A percentile compares a stretch with the other conserved stretches of the same genome.
Conservation (phyloP, 1,140 invertebrate genomes). For the Batillaria attramentaria region DNA sequence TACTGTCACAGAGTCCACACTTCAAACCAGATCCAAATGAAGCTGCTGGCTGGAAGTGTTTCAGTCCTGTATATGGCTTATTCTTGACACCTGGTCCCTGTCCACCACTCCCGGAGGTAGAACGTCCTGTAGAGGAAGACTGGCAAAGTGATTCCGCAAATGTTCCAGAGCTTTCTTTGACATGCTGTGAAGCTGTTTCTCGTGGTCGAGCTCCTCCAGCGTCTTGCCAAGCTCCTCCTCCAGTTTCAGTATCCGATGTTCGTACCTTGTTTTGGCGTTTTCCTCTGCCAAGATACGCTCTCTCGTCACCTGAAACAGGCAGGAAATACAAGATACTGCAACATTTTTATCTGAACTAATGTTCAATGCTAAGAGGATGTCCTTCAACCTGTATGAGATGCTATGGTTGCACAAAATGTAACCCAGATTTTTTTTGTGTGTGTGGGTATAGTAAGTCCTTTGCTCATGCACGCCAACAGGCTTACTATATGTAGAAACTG, state of each 20-base stretch:
- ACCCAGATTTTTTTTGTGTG: too few species aligned
- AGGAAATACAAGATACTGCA: too few species aligned
- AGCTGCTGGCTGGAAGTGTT: too few species aligned
- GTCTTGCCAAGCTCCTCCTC: slow-evolving; percentile 44
- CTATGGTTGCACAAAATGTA: too few species aligned
- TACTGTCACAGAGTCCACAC: too few species aligned
- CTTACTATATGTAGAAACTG: too few species aligned
- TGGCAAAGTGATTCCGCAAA: slow-evolving; percentile 56
- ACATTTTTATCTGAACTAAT: too few species aligned
- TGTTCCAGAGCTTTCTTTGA: slow-evolving; percentile 54
- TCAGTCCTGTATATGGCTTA: slow-evolving; percentile 40
- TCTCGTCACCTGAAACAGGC: slow-evolving; percentile 31
- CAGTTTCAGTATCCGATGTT: slow-evolving; percentile 49
- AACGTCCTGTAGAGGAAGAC: slow-evolving; percentile 52
- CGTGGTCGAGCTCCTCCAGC: slow-evolving; percentile 45
- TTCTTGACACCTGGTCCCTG: slow-evolving; percentile 47
- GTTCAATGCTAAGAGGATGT: too few species aligned
- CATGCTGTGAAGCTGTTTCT: slow-evolving; percentile 45
- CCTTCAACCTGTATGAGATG: too few species aligned
- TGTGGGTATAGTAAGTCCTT: too few species aligned
- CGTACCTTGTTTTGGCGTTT: slow-evolving; percentile 48
- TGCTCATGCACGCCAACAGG: too few species aligned
- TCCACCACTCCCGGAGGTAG: slow-evolving; percentile 47
- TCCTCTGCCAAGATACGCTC: slow-evolving; percentile 49
- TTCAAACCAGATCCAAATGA: too few species aligned